Base-by-base conservation (phyloP, 2,797 vertebrate genomes). In the Percopsis omiscomaycus region DNA sequence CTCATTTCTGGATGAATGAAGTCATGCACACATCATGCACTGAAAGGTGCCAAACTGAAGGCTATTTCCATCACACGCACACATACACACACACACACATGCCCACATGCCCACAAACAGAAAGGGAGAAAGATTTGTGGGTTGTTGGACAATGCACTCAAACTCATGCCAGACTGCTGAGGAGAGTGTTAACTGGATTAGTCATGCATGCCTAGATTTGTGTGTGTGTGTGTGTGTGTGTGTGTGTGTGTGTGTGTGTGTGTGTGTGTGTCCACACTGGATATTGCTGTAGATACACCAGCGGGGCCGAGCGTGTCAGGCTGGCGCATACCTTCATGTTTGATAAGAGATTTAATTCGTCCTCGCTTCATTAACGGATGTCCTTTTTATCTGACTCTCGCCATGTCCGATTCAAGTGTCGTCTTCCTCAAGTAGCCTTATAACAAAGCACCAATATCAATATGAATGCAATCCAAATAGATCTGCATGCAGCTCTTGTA, bases 131-230 rank as follows among this genome's bases (percentile, higher is more conserved):
- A 78, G 63, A 61, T 75, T 73, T 65, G 62, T 71, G 47, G 61
- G 56, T 68, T 72, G 73, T 61, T 77, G 47, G 48, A 68, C 59
- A n/a, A 71, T 45, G 65, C 52, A 42, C 37, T 42, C 37, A 42
- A 9, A 54, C n/a, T 50, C 1, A 46, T 67, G 61, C 70, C 73
- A 76, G 68, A 70, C 69, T 69, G 51, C 27, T 71, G 30, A 59
- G 65, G 22, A 66, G 42, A 63, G 65, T 70, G 73, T 81, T 86
- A 82, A 80, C 66, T 64, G 73, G 77, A 84, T 84, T 85, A 80
- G 71, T 86, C 79, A 82, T 80, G 79, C 71, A 82, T 77, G 55
- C 65, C 64, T 63, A 77, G 47, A 50, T 66, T 66, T 28, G 60
- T 73, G 8, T 53, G 3, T 51, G 3, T 45, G 5, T 27, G 2